These are phyloP conservation scores for Eidolon helvum DNA, from an alignment of 2,113 vertebrate genomes.

Conservation along the genomic window DNA sequence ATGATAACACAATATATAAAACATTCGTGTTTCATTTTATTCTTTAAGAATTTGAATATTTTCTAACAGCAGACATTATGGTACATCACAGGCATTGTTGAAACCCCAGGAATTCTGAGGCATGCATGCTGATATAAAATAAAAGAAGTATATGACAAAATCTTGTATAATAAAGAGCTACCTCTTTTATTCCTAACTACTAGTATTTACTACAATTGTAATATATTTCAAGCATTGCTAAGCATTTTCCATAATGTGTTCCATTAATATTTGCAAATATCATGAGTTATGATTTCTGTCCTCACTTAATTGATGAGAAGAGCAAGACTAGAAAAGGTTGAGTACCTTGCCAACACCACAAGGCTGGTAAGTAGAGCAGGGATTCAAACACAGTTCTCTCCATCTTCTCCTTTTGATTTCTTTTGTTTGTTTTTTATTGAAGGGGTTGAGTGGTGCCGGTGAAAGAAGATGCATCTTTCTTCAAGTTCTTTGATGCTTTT, in stretches of 20 bases:
- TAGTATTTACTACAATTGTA: not conserved
- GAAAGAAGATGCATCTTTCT: not conserved
- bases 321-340: not conserved
- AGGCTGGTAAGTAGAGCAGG: not conserved
- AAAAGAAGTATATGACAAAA: not conserved
- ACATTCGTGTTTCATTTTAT: not conserved
- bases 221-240: not conserved
- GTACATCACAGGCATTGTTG: not conserved
- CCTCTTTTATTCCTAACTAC: not conserved
- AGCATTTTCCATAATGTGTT: not conserved
- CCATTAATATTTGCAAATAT: slow-evolving; percentile 10
- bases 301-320: not conserved
- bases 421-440: not conserved
- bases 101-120: not conserved
- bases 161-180: not conserved
- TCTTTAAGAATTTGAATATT: not conserved
- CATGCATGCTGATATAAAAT: not conserved
- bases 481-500: not conserved
- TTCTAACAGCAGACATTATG: not conserved
- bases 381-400: not conserved
- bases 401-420: not conserved
- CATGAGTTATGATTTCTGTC: not conserved
- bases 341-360: not conserved
- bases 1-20: not conserved
- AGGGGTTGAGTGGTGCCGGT: not conserved